Percentiles rank a stretch among this genome's conserved stretches.
Evolutionary conservation across 2,888 invertebrate species (phyloP).

Genomic region (Glyphotaelius pellucidus): DNA sequence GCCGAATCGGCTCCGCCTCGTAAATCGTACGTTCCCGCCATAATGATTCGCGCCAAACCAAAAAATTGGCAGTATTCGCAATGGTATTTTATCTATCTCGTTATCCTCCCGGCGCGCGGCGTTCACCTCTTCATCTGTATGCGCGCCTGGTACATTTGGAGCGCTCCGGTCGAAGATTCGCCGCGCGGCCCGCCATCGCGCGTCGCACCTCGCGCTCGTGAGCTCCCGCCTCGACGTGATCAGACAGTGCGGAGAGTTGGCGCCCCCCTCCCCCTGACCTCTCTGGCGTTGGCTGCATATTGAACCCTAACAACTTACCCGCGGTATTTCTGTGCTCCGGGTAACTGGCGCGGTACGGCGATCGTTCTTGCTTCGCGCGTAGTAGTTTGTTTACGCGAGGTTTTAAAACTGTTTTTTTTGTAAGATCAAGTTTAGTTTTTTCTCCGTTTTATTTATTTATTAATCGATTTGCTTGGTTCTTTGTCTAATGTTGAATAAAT

Average conservation of each 20-base stretch:
- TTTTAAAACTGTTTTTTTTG: too few relatives aligned
- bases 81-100: background rate
- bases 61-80: background rate
- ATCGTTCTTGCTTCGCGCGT: background rate
- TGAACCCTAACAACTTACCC: background rate
- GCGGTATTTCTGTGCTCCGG: slow-evolving; percentile 38
- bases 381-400: background rate
- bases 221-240: background rate
- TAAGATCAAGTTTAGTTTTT: background rate
- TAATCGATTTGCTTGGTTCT: too few relatives aligned
- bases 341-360: slow-evolving; percentile 30
- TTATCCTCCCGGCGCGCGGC: background rate
- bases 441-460: background rate
- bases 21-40: too few relatives aligned
- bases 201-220: background rate
- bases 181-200: slow-evolving; percentile 41
- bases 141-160: slow-evolving; percentile 54
- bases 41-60: background rate
- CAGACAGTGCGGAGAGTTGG: slow-evolving; percentile 1
- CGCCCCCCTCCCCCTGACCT: background rate
- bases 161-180: slow-evolving; percentile 53
- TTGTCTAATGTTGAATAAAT: background rate
- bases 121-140: slow-evolving; percentile 36
- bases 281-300: background rate
- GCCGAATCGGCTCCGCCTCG: too few relatives aligned